Evolutionary conservation across 2,888 invertebrate genomes (phyloP), one percentile per base, ranked within the genome.

Genomic region (Sphecodes monilicornis): DNA sequence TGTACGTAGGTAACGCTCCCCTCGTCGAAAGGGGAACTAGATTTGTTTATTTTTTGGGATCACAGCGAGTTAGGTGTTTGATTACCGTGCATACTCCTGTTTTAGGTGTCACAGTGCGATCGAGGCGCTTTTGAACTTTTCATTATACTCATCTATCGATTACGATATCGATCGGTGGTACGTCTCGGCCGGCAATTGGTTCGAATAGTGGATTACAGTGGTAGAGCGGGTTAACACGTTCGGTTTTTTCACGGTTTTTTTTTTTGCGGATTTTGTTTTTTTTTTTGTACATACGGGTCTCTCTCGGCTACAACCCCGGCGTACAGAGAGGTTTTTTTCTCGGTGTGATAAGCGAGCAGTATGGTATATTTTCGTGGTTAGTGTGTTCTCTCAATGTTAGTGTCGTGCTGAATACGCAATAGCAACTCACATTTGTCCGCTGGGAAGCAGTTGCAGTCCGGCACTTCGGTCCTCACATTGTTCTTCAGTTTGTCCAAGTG

Each of bases 371-470:
- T 88, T 46, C 85, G 83, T 92, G 89, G 88, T 93, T 93, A 93
- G 91, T 93, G 92, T 93, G 91, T 90, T 93, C 90, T 92, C 90
- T 92, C 92, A 91, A 91, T 93, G 91, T 93, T 93, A 94, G 92
- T 93, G 92, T 93, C 90, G 91, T 92, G 92, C 91, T 89, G 90
- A 90, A 93, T 92, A 92, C 90, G 83, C 92, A 92, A 93, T 91
- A 90, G 89, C 89, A 92, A 95, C 95, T 95, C 94, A 96, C 96
- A 95, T 95, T 98, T 97, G 93, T 98, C 98, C 86, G 97, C 96
- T 78, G 98, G 97, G 95, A 98, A 97, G 95, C 98, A 98, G 94
- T 97, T 97, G 95, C 98, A 98, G 92, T 97, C 97, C n/a, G 98
- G 98, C 85, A 98, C 97, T 95, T 98, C 98, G 76, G 97, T 97